Evolutionary conservation across 2,113 vertebrate species (phyloP).

Genomic region (Archilochus colubris): DNA sequence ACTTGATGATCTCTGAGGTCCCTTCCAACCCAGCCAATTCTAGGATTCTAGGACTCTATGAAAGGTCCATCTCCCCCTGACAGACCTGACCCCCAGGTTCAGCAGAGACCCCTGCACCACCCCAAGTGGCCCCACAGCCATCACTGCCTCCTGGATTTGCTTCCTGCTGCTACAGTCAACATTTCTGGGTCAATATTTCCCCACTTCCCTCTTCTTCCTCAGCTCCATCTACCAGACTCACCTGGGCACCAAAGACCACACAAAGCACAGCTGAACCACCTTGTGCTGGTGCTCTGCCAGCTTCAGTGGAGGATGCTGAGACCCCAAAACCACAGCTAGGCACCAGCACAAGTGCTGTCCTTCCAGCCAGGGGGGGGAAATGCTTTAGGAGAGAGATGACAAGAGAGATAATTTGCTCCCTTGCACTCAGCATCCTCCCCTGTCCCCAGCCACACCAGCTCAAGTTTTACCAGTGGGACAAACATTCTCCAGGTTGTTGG

Average conservation of each 20-base stretch:
- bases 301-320: not conserved
- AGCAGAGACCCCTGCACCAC: not conserved
- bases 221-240: not conserved
- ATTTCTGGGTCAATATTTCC: not conserved
- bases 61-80: not conserved
- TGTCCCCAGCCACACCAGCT: not conserved
- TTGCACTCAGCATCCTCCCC: not conserved
- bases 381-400: not conserved
- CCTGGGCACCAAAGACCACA: not conserved
- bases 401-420: not conserved
- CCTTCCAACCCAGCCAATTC: too few relatives aligned
- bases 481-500: not conserved
- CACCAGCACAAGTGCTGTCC: not conserved
- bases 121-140: rapidly evolving
- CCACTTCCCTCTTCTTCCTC: not conserved
- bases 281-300: not conserved
- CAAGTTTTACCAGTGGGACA: not conserved
- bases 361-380: not conserved
- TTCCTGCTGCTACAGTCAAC: not conserved
- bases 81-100: not conserved
- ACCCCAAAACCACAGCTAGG: not conserved
- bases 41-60: too few relatives aligned
- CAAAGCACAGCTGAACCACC: not conserved
- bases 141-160: not conserved
- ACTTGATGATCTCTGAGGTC: too few relatives aligned